Conservation (phyloP, 2,113 vertebrate genomes). For the Hystrix brachyura region DNA sequence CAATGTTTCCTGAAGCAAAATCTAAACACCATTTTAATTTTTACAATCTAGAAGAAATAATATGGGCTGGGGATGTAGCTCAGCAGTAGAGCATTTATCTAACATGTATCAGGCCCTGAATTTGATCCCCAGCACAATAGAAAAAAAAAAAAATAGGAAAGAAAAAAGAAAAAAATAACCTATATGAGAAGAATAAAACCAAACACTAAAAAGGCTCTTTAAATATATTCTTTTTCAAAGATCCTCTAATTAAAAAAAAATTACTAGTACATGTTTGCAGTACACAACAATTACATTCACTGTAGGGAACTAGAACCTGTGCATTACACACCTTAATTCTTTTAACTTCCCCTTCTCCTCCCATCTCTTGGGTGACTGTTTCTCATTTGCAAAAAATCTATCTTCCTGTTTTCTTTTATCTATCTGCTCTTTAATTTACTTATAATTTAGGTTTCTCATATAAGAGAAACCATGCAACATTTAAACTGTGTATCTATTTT, state of each 20-base stretch:
- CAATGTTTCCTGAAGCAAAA: constrained; percentile 57
- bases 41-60: constrained; percentile 17
- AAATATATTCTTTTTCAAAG: constrained; percentile 24
- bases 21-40: constrained; percentile 39
- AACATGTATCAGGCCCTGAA: not conserved
- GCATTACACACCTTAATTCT: not conserved
- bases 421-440: not conserved
- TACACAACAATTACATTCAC: not conserved
- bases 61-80: not conserved
- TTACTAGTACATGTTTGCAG: not conserved
- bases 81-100: not conserved
- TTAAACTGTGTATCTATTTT: not conserved
- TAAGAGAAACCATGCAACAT: not conserved
- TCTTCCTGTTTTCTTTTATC: not conserved
- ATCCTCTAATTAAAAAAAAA: not conserved
- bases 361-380: not conserved
- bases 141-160: not conserved
- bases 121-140: not conserved
- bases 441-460: not conserved
- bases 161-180: not conserved
- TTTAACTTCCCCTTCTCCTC: not conserved
- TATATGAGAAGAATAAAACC: constrained; percentile 14
- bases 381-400: not conserved
- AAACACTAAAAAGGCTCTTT: not conserved
- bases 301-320: not conserved